These are phyloP conservation scores for Cactoblastis cactorum DNA, from an alignment of 2,888 invertebrate species.

Conservation along the genomic window DNA sequence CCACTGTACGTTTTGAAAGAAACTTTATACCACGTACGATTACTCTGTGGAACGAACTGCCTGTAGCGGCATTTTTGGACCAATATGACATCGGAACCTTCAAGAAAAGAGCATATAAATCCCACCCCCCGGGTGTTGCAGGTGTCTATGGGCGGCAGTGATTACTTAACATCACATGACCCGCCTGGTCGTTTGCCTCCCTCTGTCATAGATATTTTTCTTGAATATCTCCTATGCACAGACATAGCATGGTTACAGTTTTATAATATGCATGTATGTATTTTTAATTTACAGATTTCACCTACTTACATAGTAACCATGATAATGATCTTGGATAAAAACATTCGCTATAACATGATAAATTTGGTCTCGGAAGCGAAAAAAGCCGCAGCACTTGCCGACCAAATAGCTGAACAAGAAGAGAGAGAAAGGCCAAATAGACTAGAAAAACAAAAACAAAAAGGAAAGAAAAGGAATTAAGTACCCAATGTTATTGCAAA, in stretches of 20 bases:
- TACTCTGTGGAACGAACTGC: too few relatives aligned
- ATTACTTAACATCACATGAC: too few relatives aligned
- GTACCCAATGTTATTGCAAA: neutral
- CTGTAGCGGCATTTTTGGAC: too few relatives aligned
- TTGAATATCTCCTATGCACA: too few relatives aligned
- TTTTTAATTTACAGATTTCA: neutral
- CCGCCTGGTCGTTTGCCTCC: too few relatives aligned
- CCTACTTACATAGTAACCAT: neutral
- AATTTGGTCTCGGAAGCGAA: neutral
- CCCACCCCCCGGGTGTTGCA: too few relatives aligned
- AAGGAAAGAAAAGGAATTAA: conserved; percentile 27
- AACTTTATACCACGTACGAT: too few relatives aligned
- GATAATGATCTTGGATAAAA: neutral
- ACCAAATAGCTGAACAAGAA: neutral
- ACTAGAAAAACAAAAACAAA: conserved; percentile 18
- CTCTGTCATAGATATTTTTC: too few relatives aligned
- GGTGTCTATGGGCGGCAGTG: too few relatives aligned
- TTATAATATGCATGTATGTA: neutral
- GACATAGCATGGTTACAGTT: neutral
- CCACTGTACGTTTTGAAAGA: too few relatives aligned
- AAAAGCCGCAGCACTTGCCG: conserved; percentile 10
- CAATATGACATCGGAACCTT: too few relatives aligned
- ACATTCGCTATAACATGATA: neutral
- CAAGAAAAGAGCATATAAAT: too few relatives aligned
- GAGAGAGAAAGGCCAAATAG: neutral